These are phyloP conservation scores for Brachionus asplanchnoidis DNA, from an alignment of 1,140 invertebrate species.

Conservation along the genomic window DNA sequence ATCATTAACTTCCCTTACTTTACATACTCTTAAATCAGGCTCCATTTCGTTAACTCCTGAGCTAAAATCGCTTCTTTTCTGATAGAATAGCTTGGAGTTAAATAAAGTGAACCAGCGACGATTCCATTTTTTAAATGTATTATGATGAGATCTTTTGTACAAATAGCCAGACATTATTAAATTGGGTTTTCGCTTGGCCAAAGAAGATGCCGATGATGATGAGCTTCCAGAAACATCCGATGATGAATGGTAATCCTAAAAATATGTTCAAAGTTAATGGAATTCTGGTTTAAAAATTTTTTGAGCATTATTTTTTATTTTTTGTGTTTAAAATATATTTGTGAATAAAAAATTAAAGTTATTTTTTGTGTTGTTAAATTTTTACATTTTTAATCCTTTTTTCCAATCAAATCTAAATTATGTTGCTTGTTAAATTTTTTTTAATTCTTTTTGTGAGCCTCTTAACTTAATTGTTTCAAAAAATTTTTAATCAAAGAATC, in stretches of 20 bases:
- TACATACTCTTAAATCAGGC: conserved; percentile 85
- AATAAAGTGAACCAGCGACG: conserved; percentile 26
- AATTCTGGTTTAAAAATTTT: background rate
- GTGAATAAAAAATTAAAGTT: background rate
- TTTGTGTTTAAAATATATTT: background rate
- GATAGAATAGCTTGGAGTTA: conserved; percentile 42
- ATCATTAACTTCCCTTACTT: conserved; percentile 78
- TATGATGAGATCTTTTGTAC: conserved; percentile 26
- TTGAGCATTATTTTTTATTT: background rate
- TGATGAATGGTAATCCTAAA: conserved; percentile 24
- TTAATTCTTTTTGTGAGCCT: too few relatives aligned
- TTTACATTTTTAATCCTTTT: too few relatives aligned
- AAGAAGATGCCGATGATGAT: conserved; percentile 6
- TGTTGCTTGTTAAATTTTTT: too few relatives aligned
- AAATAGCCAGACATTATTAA: conserved; percentile 17
- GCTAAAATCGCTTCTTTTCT: conserved; percentile 63
- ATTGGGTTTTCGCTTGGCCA: background rate
- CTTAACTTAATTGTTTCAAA: too few relatives aligned
- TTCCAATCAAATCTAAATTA: too few relatives aligned
- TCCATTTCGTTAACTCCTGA: conserved; percentile 94
- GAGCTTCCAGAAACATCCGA: background rate
- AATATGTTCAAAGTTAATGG: background rate
- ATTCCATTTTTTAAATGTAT: conserved; percentile 33
- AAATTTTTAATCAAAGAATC: too few relatives aligned
- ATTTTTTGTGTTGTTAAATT: too few relatives aligned